Evolutionary conservation across 2,797 vertebrate genomes (phyloP).

Genomic region (Chrysocyon brachyurus): DNA sequence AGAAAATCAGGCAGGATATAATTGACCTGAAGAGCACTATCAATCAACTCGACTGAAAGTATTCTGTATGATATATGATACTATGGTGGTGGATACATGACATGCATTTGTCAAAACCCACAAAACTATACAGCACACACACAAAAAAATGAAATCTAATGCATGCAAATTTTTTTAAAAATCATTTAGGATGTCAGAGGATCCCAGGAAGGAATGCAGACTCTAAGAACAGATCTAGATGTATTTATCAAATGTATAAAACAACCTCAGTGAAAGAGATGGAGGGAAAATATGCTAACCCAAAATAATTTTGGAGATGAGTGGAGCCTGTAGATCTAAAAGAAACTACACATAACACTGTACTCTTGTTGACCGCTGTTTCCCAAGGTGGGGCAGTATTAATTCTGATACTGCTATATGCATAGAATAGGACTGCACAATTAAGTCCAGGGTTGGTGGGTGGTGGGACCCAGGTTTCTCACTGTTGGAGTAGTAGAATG

Average conservation of each 20-base stretch:
- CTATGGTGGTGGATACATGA: neutral
- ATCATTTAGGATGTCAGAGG: neutral
- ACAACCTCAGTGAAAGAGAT: neutral
- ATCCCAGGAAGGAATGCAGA: neutral
- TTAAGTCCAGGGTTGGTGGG: too few relatives aligned
- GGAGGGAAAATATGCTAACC: neutral
- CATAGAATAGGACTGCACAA: rapidly evolving
- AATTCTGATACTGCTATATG: rapidly evolving
- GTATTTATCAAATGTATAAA: neutral
- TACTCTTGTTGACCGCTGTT: rapidly evolving
- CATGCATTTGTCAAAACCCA: neutral
- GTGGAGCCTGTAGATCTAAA: neutral
- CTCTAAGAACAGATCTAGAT: neutral
- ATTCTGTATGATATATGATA: neutral
- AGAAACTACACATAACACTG: rapidly evolving
- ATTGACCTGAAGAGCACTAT: neutral
- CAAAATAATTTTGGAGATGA: neutral
- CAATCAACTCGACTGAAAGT: neutral
- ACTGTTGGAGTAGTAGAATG: neutral
- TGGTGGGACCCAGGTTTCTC: neutral
- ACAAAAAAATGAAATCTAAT: neutral
- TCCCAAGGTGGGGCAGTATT: rapidly evolving
- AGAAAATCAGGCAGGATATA: neutral
- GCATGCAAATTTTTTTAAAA: neutral
- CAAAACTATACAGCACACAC: neutral